A percentile compares a stretch with the other conserved stretches of the same genome.
Conservation (phyloP, 35 echinoderm and acorn worm genomes). For the Chiridota heheva region DNA sequence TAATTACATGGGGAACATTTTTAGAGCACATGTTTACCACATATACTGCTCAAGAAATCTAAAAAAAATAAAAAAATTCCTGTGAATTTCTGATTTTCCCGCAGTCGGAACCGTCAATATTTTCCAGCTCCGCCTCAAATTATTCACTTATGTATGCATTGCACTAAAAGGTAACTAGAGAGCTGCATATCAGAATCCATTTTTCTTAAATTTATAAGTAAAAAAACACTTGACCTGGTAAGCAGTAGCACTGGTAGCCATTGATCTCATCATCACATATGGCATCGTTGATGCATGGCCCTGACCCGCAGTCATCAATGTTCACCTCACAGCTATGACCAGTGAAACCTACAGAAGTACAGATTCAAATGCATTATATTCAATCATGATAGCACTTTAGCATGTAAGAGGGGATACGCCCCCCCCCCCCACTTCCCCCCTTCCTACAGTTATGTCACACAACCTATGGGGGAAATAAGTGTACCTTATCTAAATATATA, state of each 20-base stretch:
- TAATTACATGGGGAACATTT: too few species aligned
- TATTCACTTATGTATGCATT: background rate
- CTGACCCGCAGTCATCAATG: conserved; percentile 45
- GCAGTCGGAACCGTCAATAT: background rate
- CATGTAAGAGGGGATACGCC: background rate
- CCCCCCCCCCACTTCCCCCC: background rate
- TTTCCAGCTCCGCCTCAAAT: background rate
- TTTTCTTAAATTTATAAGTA: too few species aligned
- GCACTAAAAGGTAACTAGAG: background rate
- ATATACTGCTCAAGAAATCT: too few species aligned
- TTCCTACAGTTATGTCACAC: background rate
- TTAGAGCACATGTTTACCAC: too few species aligned
- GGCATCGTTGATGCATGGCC: conserved; percentile 60
- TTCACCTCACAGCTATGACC: conserved; percentile 63
- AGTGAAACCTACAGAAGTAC: conserved; percentile 33
- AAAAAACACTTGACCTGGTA: conserved; percentile 51
- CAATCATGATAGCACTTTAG: background rate
- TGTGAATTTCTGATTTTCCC: too few species aligned
- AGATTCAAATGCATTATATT: too few species aligned
- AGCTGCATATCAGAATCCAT: background rate
- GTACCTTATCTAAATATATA: background rate
- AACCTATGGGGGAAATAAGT: background rate
- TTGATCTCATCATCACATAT: conserved; percentile 34
- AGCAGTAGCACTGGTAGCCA: conserved; percentile 56
- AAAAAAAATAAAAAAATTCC: too few species aligned